These are phyloP conservation scores for Pimpla rufipes DNA, from an alignment of 2,888 invertebrate genomes.

Conservation along the genomic window DNA sequence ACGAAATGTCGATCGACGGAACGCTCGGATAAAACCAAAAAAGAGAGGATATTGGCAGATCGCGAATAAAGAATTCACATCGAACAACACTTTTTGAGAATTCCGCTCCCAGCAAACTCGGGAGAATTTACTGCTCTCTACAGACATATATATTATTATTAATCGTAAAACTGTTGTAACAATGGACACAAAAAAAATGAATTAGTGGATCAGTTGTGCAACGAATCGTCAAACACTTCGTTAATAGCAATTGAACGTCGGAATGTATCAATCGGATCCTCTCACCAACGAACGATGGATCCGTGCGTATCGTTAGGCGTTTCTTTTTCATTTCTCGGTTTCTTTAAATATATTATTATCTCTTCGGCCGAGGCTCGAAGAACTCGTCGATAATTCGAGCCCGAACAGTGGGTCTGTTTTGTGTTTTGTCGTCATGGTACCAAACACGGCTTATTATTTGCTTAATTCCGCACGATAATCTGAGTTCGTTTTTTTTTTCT, in stretches of 20 bases:
- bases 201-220: conserved; percentile 34
- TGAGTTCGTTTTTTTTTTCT: conserved; percentile 15
- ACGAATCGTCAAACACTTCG: conserved; percentile 49
- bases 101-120: conserved; percentile 18
- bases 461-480: background rate
- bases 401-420: conserved; percentile 11
- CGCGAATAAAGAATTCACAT: conserved; percentile 37
- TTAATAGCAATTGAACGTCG: conserved; percentile 53
- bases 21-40: conserved; percentile 14
- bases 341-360: background rate
- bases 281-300: conserved; percentile 30
- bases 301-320: conserved; percentile 15
- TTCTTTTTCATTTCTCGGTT: conserved; percentile 1
- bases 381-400: conserved; percentile 41
- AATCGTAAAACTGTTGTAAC: conserved; percentile 46
- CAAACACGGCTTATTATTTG: conserved; percentile 20
- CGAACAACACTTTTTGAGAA: conserved; percentile 20
- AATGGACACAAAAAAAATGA: conserved; percentile 51
- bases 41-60: conserved; percentile 35
- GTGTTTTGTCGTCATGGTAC: conserved; percentile 44
- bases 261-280: conserved; percentile 64
- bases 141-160: conserved; percentile 37
- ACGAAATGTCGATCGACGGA: conserved; percentile 35
- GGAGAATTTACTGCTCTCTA: conserved; percentile 9
- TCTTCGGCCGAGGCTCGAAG: conserved; percentile 26